phyloP scores from a whole-genome alignment of 1,140 invertebrate species.

The Daktulosphaira vitifoliae region DNA sequence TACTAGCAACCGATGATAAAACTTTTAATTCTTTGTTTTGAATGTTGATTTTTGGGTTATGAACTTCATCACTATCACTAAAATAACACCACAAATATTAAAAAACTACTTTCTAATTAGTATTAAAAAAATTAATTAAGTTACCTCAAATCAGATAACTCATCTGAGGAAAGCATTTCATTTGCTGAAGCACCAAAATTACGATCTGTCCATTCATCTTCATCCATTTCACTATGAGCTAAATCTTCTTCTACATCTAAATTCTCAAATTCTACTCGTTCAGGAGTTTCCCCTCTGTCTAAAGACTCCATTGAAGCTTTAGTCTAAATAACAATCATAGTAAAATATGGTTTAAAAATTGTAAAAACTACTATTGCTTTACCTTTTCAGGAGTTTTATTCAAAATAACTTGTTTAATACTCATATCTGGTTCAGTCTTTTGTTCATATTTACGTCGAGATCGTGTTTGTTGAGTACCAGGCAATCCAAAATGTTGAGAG shows the following conservation, averaged over 20 bases:
- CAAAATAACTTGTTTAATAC: conserved; percentile 36
- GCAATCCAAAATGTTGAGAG: conserved; percentile 64
- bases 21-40: conserved; percentile 8
- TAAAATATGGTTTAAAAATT: neutral
- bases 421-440: conserved; percentile 28
- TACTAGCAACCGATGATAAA: neutral
- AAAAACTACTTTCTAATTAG: too few relatives aligned
- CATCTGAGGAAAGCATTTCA: conserved; percentile 61
- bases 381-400: conserved; percentile 43
- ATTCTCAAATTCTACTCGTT: conserved; percentile 69
- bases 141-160: conserved; percentile 59
- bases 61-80: conserved; percentile 25
- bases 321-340: neutral
- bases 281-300: conserved; percentile 56
- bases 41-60: conserved; percentile 2
- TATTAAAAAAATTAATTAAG: neutral
- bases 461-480: conserved; percentile 47
- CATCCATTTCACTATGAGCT: conserved; percentile 61
- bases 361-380: neutral
- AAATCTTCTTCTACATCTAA: conserved; percentile 40
- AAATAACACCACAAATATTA: neutral
- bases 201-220: conserved; percentile 86
- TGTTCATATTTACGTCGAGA: conserved; percentile 17
- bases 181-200: conserved; percentile 73
- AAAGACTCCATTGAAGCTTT: conserved; percentile 32